Evolutionary conservation across 64 coral and sea anemone species (phyloP), one percentile per base, ranked within the genome.

Genomic region (Pocillopora verrucosa): DNA sequence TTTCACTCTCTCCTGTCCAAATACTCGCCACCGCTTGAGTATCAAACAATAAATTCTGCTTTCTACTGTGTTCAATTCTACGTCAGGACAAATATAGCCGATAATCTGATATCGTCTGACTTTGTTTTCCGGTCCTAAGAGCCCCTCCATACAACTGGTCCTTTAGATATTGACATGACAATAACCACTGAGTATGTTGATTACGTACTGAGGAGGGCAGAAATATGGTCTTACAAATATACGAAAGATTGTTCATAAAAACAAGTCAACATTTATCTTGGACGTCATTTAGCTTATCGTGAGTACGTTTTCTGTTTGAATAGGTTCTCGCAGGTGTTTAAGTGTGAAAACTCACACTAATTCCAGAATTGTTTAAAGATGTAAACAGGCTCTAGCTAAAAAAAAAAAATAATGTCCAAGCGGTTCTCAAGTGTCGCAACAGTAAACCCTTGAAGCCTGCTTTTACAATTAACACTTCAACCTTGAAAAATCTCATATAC

Each of bases 81-180:
- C 65, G 65, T 68, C 17, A 68, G 65, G 17, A 22, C 65, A 22
- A n/a, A 16, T 20, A 67, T 67, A 20, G 2, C 15, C 16, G 75
- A 51, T 77, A 77, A 77, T n/a, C 37, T 77, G 75, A 77, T 77
- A 77, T 56, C 41, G 38, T 77, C 56, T 19, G 38, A 11, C 75
- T 51, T 51, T 51, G 10, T n/a, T 77, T 77, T 77, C 75, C 75
- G 75, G 75, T 77, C 13, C 16, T 77, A 77, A 77, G 41, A 20
- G 41, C 37, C 17, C 19, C n/a, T 25, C 12, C 20, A 11, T 45
- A 10, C 38, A 77, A 77, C 75, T 77, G 75, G 37, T 16, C 10
- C 7, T 22, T 26, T 9, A 7, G 69, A 20, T 41, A 77, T 45
- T 22, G 41, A 77, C 34, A 77, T 70, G 67, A 70, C 22, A 70